These are phyloP conservation scores for Orius insidiosus DNA, from an alignment of 1,140 invertebrate genomes.

Conservation along the genomic window DNA sequence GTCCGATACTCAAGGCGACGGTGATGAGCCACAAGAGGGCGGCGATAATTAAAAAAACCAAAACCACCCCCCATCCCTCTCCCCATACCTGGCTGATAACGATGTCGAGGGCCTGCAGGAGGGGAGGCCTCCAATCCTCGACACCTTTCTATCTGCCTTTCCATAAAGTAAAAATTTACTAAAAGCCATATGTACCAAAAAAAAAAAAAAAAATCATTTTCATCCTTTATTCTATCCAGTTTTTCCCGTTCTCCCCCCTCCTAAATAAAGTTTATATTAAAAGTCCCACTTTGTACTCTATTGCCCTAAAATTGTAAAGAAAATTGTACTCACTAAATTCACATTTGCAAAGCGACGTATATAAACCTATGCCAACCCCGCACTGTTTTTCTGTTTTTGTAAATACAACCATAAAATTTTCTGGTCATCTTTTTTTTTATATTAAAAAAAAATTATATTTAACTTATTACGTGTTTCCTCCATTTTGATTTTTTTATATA, in stretches of 20 bases:
- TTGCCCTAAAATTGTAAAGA: background rate
- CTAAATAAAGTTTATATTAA: background rate
- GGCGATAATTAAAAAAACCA: constrained; percentile 52
- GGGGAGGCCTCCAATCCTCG: too few species aligned
- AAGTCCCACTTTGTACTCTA: too few species aligned
- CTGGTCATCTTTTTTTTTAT: background rate
- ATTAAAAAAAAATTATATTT: constrained; percentile 6
- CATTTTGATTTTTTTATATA: too few species aligned
- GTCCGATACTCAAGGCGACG: constrained; percentile 89
- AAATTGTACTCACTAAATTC: constrained; percentile 1
- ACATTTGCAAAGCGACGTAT: constrained; percentile 8
- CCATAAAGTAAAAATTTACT: too few species aligned
- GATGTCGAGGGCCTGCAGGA: too few species aligned
- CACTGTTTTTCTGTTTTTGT: constrained; percentile 1
- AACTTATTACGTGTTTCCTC: constrained; percentile 4
- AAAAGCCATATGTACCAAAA: too few species aligned
- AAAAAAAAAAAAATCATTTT: too few species aligned
- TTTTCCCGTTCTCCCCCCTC: too few species aligned
- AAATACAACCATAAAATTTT: too few species aligned
- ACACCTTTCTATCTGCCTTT: too few species aligned
- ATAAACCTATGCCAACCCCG: constrained; percentile 12
- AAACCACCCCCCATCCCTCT: constrained; percentile 3
- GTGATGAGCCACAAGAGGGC: constrained; percentile 71
- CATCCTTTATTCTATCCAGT: too few species aligned
- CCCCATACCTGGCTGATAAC: background rate